phyloP scores from a whole-genome alignment of 2,797 vertebrate genomes.

The Cephalopachus bancanus region DNA sequence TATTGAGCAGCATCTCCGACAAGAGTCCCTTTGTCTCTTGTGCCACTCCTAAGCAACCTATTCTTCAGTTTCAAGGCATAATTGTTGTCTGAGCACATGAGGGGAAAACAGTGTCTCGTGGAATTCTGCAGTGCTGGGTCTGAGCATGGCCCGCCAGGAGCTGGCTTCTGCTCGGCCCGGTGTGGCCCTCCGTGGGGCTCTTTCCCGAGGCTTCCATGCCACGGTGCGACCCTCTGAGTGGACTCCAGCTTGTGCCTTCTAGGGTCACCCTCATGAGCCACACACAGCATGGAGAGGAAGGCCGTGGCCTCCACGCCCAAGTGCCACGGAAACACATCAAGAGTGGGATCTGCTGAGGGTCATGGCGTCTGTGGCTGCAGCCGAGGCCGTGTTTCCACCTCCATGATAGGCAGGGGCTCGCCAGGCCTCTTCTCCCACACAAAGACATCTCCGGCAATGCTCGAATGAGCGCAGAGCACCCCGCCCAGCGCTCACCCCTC shows the following conservation, averaged over 20 bases:
- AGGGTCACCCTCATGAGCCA: background rate
- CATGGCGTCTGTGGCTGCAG: background rate
- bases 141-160: slow-evolving; percentile 38
- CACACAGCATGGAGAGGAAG: no score
- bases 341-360: no score
- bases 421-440: slow-evolving; percentile 91
- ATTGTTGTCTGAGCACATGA: slow-evolving; percentile 72
- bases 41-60: slow-evolving; percentile 74
- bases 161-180: background rate
- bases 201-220: background rate
- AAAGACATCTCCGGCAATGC: slow-evolving; percentile 84
- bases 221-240: background rate
- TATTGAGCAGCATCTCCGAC: slow-evolving; percentile 78
- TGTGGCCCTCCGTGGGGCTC: background rate
- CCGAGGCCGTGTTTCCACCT: slow-evolving; percentile 89
- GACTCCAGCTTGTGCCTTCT: slow-evolving; percentile 36
- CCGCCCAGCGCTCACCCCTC: slow-evolving; percentile 81
- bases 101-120: slow-evolving; percentile 64
- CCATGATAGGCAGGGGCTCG: slow-evolving; percentile 89
- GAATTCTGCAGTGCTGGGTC: slow-evolving; percentile 55
- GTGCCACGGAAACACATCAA: no score
- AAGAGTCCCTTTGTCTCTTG: slow-evolving; percentile 83
- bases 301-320: no score
- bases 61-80: slow-evolving; percentile 82
- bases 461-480: slow-evolving; percentile 83